Evolutionary conservation across 2,888 invertebrate species (phyloP).

Genomic region (Athripsodes cinereus): DNA sequence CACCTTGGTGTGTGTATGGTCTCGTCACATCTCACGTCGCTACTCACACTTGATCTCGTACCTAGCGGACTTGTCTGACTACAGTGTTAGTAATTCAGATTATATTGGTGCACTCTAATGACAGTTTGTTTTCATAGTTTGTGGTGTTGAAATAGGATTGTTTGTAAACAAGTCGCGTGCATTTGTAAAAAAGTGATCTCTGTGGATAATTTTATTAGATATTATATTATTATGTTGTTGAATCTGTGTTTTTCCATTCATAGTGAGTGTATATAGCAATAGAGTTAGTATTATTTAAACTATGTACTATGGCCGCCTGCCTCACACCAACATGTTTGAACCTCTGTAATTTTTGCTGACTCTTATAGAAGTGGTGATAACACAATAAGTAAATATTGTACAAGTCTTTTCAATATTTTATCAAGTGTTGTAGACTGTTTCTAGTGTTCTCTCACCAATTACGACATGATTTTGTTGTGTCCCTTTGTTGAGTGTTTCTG

Average conservation of each 20-base stretch:
- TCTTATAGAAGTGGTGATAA: neutral
- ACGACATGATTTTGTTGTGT: neutral
- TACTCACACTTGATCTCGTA: too few relatives aligned
- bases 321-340: neutral
- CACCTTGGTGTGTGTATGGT: too few relatives aligned
- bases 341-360: neutral
- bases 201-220: neutral
- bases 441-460: neutral
- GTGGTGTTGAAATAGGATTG: neutral
- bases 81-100: too few relatives aligned
- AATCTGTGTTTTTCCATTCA: neutral
- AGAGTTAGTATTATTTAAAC: too few relatives aligned
- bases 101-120: too few relatives aligned
- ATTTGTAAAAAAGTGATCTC: neutral
- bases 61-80: too few relatives aligned
- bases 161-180: conserved; percentile 1
- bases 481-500: neutral
- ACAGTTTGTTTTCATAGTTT: too few relatives aligned
- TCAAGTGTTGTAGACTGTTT: neutral
- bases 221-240: neutral
- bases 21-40: too few relatives aligned
- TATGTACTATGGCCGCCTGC: neutral
- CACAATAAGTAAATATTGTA: neutral
- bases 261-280: neutral
- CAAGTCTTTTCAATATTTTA: neutral